Evolutionary conservation across 2,888 invertebrate genomes (phyloP), one percentile per base, ranked within the genome.

Genomic region (Suillia variegata): DNA sequence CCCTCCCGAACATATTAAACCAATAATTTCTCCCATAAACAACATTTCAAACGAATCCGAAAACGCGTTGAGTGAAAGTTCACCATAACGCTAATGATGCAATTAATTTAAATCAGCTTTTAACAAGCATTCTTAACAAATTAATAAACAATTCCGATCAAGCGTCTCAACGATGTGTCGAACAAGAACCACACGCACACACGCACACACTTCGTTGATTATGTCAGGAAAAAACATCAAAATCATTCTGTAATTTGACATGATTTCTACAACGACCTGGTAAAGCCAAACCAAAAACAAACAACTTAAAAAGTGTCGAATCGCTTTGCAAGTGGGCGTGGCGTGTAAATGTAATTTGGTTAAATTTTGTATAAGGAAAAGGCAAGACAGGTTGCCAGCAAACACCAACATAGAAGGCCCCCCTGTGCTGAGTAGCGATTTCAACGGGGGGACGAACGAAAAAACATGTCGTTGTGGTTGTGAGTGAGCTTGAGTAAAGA

Each of bases 11-110:
- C 10, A 26, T 26, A 6, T n/a, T 38, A 38, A 10, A 38, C 6
- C 38, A n/a, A 6, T 26, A 38, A 38, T 38, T 38, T 38, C 38
- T 5, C 38, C 15, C 38, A 38, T 38, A 13, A 38, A 38, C 13
- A 38, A 10, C 38, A n/a, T 10, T 26, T 5, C 26, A 26, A 26
- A 5, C 26, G 10, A 26, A 26, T 26, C n/a, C 38, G 15, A 38
- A n/a, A n/a, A 38, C n/a, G n/a, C n/a, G n/a, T n/a, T 48, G 56
- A 71, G 77, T 77, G 76, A 78, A 76, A 76, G 78, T 76, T 68
- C 18, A 58, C 38, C 15, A 17, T 26, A 34, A 42, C n/a, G 48
- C 42, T 69, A 67, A 68, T 65, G 57, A 67, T 56, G 51, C 57
- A 63, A 62, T 65, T 58, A 62, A 65, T 64, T 64, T 58, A 60